Evolutionary conservation across 2,888 invertebrate genomes (phyloP).

Genomic region (Drosophila algonquin): DNA sequence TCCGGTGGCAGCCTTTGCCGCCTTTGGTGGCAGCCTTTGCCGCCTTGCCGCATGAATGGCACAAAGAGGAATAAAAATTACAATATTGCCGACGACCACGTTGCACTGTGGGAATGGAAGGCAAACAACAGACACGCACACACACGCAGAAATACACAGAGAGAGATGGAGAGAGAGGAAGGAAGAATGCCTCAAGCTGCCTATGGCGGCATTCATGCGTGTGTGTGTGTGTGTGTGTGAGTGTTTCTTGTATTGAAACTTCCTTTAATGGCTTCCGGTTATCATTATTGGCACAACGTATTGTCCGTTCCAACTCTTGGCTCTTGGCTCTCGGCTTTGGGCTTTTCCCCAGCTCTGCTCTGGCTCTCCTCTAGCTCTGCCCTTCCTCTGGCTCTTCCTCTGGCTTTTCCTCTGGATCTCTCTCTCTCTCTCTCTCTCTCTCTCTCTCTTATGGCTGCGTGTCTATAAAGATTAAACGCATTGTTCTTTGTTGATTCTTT

Average conservation of each 20-base stretch:
- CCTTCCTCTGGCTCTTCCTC: background rate
- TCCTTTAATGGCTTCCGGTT: slow-evolving; percentile 80
- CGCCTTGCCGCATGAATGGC: slow-evolving; percentile 62
- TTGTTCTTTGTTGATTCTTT: slow-evolving; percentile 73
- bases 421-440: slow-evolving; percentile 4
- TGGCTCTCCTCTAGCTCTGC: background rate
- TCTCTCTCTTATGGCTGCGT: slow-evolving; percentile 55
- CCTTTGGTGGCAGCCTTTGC: slow-evolving; percentile 36
- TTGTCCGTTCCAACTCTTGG: slow-evolving; percentile 41
- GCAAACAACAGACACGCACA: slow-evolving; percentile 45
- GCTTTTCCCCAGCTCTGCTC: background rate
- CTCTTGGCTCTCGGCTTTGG: background rate
- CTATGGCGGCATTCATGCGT: slow-evolving; percentile 40
- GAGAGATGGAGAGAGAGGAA: background rate
- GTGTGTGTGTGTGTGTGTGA: slow-evolving; percentile 13
- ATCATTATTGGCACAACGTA: slow-evolving; percentile 72
- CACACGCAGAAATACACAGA: slow-evolving; percentile 19
- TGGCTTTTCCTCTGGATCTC: background rate
- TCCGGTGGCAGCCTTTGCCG: slow-evolving; percentile 2
- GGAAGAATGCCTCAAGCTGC: slow-evolving; percentile 51
- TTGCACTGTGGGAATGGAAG: slow-evolving; percentile 53
- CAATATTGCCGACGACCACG: slow-evolving; percentile 62
- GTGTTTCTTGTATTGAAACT: slow-evolving; percentile 71
- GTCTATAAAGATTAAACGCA: slow-evolving; percentile 75
- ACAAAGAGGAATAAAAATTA: slow-evolving; percentile 74